These are phyloP conservation scores for Acrobasis repandana DNA, from an alignment of 2,888 invertebrate species.

Conservation along the genomic window DNA sequence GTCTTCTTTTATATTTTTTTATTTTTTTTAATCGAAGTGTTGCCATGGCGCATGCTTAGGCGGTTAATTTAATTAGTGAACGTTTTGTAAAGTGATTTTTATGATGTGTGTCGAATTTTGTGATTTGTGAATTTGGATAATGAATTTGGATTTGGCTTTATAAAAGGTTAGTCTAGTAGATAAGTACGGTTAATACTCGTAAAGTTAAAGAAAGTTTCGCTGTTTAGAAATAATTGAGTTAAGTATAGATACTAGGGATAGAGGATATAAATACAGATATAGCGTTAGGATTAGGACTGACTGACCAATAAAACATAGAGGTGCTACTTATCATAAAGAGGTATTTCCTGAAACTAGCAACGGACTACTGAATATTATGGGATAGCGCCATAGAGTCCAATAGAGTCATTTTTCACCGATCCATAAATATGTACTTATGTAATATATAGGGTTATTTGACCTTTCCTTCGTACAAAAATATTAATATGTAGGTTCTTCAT, in stretches of 20 bases:
- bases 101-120: conserved; percentile 56
- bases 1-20: conserved; percentile 49
- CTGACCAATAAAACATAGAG: too few relatives aligned
- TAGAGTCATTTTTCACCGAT: too few relatives aligned
- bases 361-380: too few relatives aligned
- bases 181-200: not conserved
- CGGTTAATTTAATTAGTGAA: conserved; percentile 76
- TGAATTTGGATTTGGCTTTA: conserved; percentile 44
- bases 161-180: conserved; percentile 47
- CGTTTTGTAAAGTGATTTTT: conserved; percentile 65
- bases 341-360: too few relatives aligned
- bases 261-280: conserved; percentile 21
- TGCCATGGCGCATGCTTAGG: conserved; percentile 68
- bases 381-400: too few relatives aligned
- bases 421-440: too few relatives aligned
- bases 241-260: conserved; percentile 23
- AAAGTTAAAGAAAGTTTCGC: not conserved
- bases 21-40: conserved; percentile 42
- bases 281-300: not conserved
- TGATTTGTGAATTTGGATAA: conserved; percentile 47
- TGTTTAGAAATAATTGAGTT: conserved; percentile 34
- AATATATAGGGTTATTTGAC: too few relatives aligned
- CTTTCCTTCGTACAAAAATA: too few relatives aligned
- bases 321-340: too few relatives aligned
- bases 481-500: too few relatives aligned